Evolutionary conservation across 2,113 vertebrate genomes (phyloP), one percentile per base, ranked within the genome.

Genomic region (Hipposideros armiger): DNA sequence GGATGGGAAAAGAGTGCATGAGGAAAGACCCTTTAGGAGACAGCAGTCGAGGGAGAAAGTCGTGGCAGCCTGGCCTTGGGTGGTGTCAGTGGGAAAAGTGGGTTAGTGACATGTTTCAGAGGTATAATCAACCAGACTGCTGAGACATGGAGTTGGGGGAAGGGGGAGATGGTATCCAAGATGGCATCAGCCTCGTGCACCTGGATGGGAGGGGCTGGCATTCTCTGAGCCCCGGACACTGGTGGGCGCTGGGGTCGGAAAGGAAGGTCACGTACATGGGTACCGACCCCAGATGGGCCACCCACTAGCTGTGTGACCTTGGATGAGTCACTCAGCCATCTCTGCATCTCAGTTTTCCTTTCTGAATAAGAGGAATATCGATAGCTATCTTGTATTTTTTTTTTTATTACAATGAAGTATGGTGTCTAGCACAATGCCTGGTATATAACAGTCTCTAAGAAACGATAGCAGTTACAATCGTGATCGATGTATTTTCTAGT

Each of bases 61-160:
- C 5, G 14, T 20, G 52, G 40, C 22, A 9, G 9, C 7, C 32
- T 74, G 67, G 32, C 58, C 42, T 82, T 7, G 28, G 87, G 26
- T 4, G 2, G n/a, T 13, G 30, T 64, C 15, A 52, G n/a, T 24
- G 20, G 8, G 50, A 22, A 36, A 13, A 66, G 42, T 1, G 19
- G 16, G 30, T 0, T 0, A 2, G 11, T n/a, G 0, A 3, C 0
- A 6, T 40, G 11, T 32, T 14, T 30, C 15, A 1, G 24, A 50
- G 40, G 42, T 76, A 10, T 1, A 32, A 60, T 7, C 36, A 14
- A 5, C n/a, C 0, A 5, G 72, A 16, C 32, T 8, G 16, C 7
- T 11, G 15, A 58, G 47, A 30, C 6, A 19, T 0, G 7, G 19
- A 14, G 14, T 1, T 32, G 8, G 19, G 9, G 11, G 2, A 19